Conservation (phyloP, 2,888 invertebrate genomes). For the Automeris io region DNA sequence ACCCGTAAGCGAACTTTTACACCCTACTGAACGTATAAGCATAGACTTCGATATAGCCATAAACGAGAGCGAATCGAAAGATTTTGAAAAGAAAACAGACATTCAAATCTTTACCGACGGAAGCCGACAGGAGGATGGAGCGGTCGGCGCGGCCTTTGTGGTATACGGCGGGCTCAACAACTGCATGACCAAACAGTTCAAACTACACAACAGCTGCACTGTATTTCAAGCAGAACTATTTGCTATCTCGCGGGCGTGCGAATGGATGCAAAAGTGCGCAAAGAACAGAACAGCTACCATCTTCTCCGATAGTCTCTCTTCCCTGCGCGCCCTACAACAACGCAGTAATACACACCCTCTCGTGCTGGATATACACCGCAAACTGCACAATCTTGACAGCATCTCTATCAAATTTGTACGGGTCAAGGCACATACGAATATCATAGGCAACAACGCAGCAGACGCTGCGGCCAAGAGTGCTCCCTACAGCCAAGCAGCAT, state of each 20-base stretch:
- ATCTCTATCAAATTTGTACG: too few species aligned
- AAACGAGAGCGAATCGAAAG: background rate
- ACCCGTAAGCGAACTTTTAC: background rate
- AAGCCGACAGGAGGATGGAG: background rate
- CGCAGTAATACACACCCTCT: too few species aligned
- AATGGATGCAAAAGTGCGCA: background rate
- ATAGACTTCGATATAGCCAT: background rate
- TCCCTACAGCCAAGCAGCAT: too few species aligned
- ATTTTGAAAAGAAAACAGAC: background rate
- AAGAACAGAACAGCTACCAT: background rate
- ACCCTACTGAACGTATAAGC: background rate
- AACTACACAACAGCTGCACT: background rate
- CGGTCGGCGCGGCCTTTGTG: background rate
- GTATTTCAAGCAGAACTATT: background rate
- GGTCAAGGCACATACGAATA: too few species aligned
- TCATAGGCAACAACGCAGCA: too few species aligned
- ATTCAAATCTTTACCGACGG: background rate
- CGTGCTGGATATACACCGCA: too few species aligned
- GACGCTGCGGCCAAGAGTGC: too few species aligned
- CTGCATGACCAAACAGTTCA: background rate
- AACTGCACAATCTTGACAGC: too few species aligned
- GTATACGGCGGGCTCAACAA: background rate
- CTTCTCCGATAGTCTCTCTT: too few species aligned
- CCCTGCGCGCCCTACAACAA: too few species aligned
- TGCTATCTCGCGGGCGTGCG: background rate